Conservation (phyloP, 2,797 vertebrate genomes). For the Hozukius guyotensis region DNA sequence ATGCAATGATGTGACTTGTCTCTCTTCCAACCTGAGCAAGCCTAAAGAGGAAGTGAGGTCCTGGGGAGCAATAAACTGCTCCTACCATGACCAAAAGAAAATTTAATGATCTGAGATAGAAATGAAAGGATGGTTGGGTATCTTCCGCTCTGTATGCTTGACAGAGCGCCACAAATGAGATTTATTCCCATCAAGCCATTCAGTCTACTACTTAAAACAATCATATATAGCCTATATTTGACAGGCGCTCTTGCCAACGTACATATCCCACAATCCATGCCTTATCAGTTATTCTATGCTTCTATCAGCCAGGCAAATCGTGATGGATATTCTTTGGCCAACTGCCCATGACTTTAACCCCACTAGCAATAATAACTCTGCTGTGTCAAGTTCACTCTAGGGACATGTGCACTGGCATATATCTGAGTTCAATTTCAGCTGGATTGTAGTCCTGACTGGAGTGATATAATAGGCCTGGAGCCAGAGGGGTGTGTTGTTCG, state of each 20-base stretch:
- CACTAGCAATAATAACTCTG: slow-evolving; percentile 26
- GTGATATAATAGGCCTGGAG: background rate
- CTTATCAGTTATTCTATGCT: slow-evolving; percentile 17
- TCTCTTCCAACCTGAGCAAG: slow-evolving; percentile 24
- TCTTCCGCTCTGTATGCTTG: slow-evolving; percentile 53
- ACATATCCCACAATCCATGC: slow-evolving; percentile 18
- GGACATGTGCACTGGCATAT: slow-evolving; percentile 1
- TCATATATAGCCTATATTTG: slow-evolving; percentile 45
- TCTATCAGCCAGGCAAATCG: slow-evolving; percentile 27
- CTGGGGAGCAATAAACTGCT: slow-evolving; percentile 65
- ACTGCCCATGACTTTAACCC: slow-evolving; percentile 36
- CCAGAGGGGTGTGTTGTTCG: background rate
- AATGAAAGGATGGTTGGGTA: slow-evolving; percentile 43
- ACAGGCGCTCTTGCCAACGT: slow-evolving; percentile 7
- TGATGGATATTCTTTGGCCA: slow-evolving; percentile 36
- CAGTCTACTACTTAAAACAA: slow-evolving; percentile 56
- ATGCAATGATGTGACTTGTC: slow-evolving; percentile 20
- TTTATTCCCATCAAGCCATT: slow-evolving; percentile 58
- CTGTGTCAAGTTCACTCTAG: slow-evolving; percentile 26
- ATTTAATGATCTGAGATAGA: slow-evolving; percentile 64
- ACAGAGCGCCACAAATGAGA: slow-evolving; percentile 53
- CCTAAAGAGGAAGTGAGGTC: slow-evolving; percentile 24
- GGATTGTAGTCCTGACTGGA: background rate
- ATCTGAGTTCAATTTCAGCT: slow-evolving; percentile 22
- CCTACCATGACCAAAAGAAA: slow-evolving; percentile 63